Percentiles rank a stretch among this genome's conserved stretches.
Conservation (phyloP, 2,797 vertebrate genomes). For the Phoeniculus purpureus region DNA sequence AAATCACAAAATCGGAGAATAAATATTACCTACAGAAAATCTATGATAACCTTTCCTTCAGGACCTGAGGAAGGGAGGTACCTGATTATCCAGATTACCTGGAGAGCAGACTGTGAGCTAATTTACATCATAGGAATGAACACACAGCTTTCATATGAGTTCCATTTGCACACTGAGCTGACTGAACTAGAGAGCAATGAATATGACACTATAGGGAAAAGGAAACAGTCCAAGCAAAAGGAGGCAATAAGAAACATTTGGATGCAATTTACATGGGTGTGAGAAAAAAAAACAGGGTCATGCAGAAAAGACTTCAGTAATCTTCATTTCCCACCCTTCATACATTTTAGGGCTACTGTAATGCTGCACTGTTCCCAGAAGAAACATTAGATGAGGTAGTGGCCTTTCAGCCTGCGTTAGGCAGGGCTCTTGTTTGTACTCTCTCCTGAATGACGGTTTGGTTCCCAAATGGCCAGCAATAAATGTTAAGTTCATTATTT, state of each 20-base stretch:
- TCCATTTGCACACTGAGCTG: not conserved
- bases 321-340: not conserved
- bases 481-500: not conserved
- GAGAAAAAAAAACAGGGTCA: conserved; percentile 5
- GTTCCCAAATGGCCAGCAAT: not conserved
- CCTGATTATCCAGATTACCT: not conserved
- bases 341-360: not conserved
- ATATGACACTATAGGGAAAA: not conserved
- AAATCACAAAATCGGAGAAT: not conserved
- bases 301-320: not conserved
- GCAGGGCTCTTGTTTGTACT: not conserved
- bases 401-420: not conserved
- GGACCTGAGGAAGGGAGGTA: not conserved
- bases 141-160: not conserved
- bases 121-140: conserved; percentile 10
- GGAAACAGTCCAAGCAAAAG: not conserved
- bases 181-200: not conserved
- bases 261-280: not conserved
- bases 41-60: not conserved
- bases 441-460: not conserved
- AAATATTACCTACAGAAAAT: not conserved
- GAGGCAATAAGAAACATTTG: conserved; percentile 18
- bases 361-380: not conserved
- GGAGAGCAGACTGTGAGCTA: not conserved
- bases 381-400: not conserved